Conservation (phyloP, 2,888 invertebrate genomes). For the Ennomos fuscantarius region DNA sequence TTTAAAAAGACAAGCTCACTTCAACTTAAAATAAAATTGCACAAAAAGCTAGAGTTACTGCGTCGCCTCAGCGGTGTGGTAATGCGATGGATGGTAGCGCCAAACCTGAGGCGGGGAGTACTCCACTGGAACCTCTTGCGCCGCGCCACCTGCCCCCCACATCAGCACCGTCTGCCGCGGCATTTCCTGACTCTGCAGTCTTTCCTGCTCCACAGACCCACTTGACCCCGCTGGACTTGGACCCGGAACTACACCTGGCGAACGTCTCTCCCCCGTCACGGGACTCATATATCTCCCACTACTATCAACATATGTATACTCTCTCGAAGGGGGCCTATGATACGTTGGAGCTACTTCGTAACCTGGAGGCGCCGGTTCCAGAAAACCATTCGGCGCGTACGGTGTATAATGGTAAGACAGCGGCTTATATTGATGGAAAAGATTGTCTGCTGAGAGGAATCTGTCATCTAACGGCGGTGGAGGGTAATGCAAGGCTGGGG, state of each 20-base stretch:
- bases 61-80: constrained; percentile 82
- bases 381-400: constrained; percentile 93
- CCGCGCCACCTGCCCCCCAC: constrained; percentile 90
- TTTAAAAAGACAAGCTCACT: constrained; percentile 21
- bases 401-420: constrained; percentile 92
- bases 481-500: constrained; percentile 89
- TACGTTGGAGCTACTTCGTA: constrained; percentile 87
- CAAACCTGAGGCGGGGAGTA: constrained; percentile 83
- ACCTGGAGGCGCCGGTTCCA: constrained; percentile 89
- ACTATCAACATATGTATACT: constrained; percentile 85
- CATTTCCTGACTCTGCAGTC: constrained; percentile 80
- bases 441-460: constrained; percentile 93
- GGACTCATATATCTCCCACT: constrained; percentile 86
- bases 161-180: constrained; percentile 96
- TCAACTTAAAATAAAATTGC: constrained; percentile 50
- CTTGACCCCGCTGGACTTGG: constrained; percentile 78
- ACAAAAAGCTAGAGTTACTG: constrained; percentile 67
- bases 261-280: constrained; percentile 86
- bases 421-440: constrained; percentile 96
- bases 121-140: constrained; percentile 77
- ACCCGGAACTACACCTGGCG: constrained; percentile 85
- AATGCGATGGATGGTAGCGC: constrained; percentile 80
- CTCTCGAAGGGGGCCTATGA: constrained; percentile 85
- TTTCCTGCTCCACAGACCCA: constrained; percentile 73
- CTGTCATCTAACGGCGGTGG: constrained; percentile 87